phyloP scores from a whole-genome alignment of 2,113 vertebrate species.

The Lasiurus borealis region DNA sequence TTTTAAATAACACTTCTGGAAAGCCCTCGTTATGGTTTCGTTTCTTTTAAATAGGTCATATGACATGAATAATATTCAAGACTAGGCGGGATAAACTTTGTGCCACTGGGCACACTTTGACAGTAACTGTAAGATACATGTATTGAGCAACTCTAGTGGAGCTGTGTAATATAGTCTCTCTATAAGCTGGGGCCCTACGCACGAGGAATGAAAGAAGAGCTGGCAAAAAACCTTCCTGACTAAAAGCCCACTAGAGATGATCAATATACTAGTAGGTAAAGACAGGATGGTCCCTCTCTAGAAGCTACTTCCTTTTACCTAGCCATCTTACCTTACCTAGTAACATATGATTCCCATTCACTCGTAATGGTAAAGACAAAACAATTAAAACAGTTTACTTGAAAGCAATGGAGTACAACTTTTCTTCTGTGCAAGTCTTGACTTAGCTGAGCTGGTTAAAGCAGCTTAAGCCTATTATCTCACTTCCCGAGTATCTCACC shows the following conservation, averaged over 20 bases:
- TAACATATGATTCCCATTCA: not conserved
- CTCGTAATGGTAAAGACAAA: slow-evolving; percentile 18
- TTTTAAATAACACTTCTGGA: slow-evolving; percentile 29
- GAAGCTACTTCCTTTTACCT: slow-evolving; percentile 2
- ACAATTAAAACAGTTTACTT: slow-evolving; percentile 4
- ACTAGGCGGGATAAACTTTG: slow-evolving; percentile 1
- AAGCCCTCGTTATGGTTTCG: not conserved
- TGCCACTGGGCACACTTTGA: not conserved
- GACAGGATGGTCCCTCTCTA: not conserved
- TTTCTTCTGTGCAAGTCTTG: slow-evolving; percentile 70
- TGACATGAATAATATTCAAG: slow-evolving; percentile 23
- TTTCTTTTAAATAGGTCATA: slow-evolving; percentile 46
- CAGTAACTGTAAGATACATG: slow-evolving; percentile 20
- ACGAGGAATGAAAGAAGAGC: slow-evolving; percentile 18
- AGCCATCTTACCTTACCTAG: slow-evolving; percentile 40
- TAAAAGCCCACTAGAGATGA: slow-evolving; percentile 20
- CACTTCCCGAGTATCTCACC: slow-evolving; percentile 76
- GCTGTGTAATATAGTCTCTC: not conserved
- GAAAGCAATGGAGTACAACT: slow-evolving; percentile 9
- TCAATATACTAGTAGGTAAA: not conserved
- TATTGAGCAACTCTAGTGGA: not conserved
- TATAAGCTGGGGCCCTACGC: not conserved
- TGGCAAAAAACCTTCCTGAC: not conserved
- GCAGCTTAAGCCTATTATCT: slow-evolving; percentile 66
- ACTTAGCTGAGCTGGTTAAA: slow-evolving; percentile 63